phyloP scores from a whole-genome alignment of 2,797 vertebrate species.

The Hipposideros larvatus region DNA sequence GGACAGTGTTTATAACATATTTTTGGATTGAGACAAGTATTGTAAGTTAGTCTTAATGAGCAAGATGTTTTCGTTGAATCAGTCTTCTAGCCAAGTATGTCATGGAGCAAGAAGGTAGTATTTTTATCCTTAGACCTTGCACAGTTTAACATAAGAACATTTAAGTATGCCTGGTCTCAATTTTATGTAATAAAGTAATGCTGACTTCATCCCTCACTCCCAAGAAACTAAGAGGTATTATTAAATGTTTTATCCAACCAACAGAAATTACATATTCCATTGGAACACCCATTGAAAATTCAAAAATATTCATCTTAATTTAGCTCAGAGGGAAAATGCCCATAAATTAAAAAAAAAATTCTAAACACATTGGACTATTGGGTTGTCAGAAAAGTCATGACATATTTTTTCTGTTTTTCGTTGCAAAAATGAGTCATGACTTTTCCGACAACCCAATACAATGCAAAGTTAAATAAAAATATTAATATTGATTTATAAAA shows the following conservation, averaged over 20 bases:
- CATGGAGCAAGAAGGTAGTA: neutral
- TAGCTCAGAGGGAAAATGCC: neutral
- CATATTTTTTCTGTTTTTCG: too few relatives aligned
- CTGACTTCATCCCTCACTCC: neutral
- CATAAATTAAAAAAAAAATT: neutral
- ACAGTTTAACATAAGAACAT: neutral
- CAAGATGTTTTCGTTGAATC: neutral
- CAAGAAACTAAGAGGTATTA: neutral
- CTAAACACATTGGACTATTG: neutral
- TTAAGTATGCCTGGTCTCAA: neutral
- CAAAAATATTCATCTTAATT: neutral
- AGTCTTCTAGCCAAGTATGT: neutral
- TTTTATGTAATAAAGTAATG: neutral
- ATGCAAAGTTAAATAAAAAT: neutral
- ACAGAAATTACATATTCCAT: neutral
- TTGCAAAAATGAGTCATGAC: too few relatives aligned
- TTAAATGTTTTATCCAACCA: neutral
- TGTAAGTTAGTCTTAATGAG: neutral
- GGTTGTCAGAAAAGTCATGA: too few relatives aligned
- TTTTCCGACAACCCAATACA: neutral
- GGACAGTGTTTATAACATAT: neutral
- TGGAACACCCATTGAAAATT: neutral
- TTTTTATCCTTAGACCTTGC: neutral
- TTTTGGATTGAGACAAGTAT: neutral
- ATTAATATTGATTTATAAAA: neutral